Base-by-base conservation (phyloP, 2,113 vertebrate genomes). In the Electrona antarctica region DNA sequence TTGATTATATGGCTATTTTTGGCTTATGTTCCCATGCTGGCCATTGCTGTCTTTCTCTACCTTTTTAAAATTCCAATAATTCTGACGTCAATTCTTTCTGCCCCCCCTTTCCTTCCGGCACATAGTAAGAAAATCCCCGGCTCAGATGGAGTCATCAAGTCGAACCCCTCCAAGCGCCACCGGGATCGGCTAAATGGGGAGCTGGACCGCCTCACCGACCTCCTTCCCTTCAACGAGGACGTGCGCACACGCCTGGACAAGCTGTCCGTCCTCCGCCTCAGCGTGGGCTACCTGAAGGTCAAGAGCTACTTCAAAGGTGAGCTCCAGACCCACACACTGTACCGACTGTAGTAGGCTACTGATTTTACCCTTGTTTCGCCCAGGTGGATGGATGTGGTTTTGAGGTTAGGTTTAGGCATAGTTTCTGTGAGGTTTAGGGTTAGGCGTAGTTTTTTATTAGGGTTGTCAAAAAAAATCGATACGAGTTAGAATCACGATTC, bases 131-230 rank as follows among this genome's bases (percentile, higher is more conserved):
- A 90, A 64, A 0, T 62, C 0, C 41, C 61, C 0, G 83, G 81
- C 0, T 8, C 64, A 0, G 92, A 91, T 54, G 92, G 73, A 0
- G 77, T 86, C 0, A 50, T 85, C 52, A 94, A 95, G 58, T 93
- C 93, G 2, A 96, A 93, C 77, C 93, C 94, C 0, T 96, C 94
- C 5, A 95, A 96, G 80, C 83, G 89, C 48, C 95, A 95, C 77
- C 80, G 91, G 57, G 94, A 95, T 33, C 85, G 91, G 15, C 90
- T 95, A 58, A 96, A 94, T 6, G 89, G 92, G n/a, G 94, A 96
- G 83, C 91, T 96, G 78, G 90, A 64, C 81, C 87, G 80, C 46
- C 88, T 95, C 60, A 94, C 89, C 0, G 86, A 85, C 52, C 87
- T 95, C 52, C 84, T 96, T 78, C 94, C 94, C 8, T 95, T 95